Conservation (phyloP, 2,113 vertebrate genomes). For the Urocolius indicus region DNA sequence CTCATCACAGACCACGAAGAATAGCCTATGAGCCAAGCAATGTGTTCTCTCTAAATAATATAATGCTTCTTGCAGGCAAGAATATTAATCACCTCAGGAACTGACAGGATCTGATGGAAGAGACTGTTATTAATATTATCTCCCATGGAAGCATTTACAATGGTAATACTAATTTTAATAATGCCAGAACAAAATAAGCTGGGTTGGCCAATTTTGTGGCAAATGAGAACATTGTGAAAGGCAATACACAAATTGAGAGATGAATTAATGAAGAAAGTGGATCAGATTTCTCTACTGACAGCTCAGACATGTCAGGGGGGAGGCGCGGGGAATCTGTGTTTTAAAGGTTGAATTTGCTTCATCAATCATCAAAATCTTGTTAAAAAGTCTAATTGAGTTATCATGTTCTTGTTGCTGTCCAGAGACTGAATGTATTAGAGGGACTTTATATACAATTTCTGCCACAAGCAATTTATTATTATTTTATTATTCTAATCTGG, state of each 20-base stretch:
- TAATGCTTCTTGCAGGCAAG: slow-evolving; percentile 52
- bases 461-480: slow-evolving; percentile 63
- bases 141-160: slow-evolving; percentile 66
- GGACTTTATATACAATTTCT: slow-evolving; percentile 54
- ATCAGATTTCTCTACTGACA: slow-evolving; percentile 21
- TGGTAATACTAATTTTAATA: slow-evolving; percentile 71
- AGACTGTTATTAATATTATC: slow-evolving; percentile 52
- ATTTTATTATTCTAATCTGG: slow-evolving; percentile 69
- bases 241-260: slow-evolving; percentile 26
- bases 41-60: slow-evolving; percentile 44
- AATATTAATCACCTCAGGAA: slow-evolving; percentile 62
- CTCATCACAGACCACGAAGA: slow-evolving; percentile 35
- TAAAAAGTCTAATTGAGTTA: slow-evolving; percentile 68
- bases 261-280: slow-evolving; percentile 29
- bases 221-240: slow-evolving; percentile 6
- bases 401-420: slow-evolving; percentile 28
- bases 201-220: neutral
- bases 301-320: neutral
- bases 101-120: slow-evolving; percentile 53
- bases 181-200: slow-evolving; percentile 24
- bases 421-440: slow-evolving; percentile 42
- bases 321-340: neutral
- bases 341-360: slow-evolving; percentile 42
- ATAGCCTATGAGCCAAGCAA: slow-evolving; percentile 43
- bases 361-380: slow-evolving; percentile 66